phyloP scores from a whole-genome alignment of 2,888 invertebrate genomes.

The Aspidiotus rigidus region DNA sequence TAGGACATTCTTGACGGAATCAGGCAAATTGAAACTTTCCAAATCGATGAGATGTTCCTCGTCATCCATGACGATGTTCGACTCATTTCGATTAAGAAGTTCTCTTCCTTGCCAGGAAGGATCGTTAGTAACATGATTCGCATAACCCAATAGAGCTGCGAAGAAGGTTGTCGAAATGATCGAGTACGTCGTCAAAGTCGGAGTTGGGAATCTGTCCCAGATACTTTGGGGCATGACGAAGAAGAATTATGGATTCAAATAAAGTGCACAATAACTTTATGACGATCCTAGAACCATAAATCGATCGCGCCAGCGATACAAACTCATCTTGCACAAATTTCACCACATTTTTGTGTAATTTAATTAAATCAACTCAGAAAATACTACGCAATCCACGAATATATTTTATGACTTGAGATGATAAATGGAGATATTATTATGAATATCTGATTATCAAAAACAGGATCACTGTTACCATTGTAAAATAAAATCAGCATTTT shows the following conservation, averaged over 20 bases:
- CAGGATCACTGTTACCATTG: neutral
- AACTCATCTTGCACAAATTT: neutral
- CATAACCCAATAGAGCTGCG: conserved; percentile 9
- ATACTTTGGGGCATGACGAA: conserved; percentile 20
- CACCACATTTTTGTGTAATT: neutral
- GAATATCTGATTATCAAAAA: neutral
- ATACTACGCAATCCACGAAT: neutral
- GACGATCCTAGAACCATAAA: too few species aligned
- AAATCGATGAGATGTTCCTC: conserved; percentile 26
- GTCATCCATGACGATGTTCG: conserved; percentile 16
- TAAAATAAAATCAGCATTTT: neutral
- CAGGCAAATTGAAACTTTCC: conserved; percentile 22
- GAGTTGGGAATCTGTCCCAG: conserved; percentile 19
- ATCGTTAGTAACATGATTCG: conserved; percentile 22
- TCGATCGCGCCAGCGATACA: neutral
- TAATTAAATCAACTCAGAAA: neutral
- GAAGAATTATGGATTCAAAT: too few species aligned
- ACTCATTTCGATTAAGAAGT: conserved; percentile 15
- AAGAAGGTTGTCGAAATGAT: conserved; percentile 18
- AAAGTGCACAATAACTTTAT: too few species aligned
- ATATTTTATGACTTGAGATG: too few species aligned
- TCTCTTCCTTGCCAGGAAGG: conserved; percentile 13
- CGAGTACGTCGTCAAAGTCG: conserved; percentile 23
- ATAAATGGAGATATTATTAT: too few species aligned
- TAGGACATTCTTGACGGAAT: conserved; percentile 7